These are phyloP conservation scores for Pogonophryne albipinna DNA, from an alignment of 2,797 vertebrate species.

Conservation along the genomic window DNA sequence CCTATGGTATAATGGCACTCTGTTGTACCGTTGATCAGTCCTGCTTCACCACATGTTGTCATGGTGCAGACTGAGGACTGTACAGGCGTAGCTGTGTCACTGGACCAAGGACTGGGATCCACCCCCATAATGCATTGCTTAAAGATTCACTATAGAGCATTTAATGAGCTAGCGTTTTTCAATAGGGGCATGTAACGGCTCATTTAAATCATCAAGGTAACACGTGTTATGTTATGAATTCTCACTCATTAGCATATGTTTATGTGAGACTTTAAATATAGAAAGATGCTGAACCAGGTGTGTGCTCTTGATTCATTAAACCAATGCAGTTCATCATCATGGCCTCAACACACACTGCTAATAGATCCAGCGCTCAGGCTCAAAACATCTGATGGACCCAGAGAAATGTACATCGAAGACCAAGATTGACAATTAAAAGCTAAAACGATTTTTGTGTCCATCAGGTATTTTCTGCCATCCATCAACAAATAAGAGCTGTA, in stretches of 20 bases:
- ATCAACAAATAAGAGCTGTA: conserved; percentile 26
- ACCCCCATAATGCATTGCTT: conserved; percentile 74
- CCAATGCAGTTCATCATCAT: conserved; percentile 55
- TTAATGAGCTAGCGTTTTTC: conserved; percentile 34
- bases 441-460: background rate
- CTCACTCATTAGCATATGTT: conserved; percentile 43
- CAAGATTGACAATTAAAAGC: background rate
- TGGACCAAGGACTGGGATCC: conserved; percentile 67
- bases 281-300: conserved; percentile 11
- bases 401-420: background rate
- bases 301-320: conserved; percentile 50
- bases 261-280: conserved; percentile 8
- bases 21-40: background rate
- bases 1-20: conserved; percentile 24
- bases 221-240: conserved; percentile 50
- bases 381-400: conserved; percentile 74
- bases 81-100: conserved; percentile 29
- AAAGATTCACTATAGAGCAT: conserved; percentile 66
- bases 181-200: conserved; percentile 69
- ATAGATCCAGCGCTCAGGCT: conserved; percentile 41
- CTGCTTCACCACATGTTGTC: conserved; percentile 9
- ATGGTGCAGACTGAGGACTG: conserved; percentile 6
- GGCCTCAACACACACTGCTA: conserved; percentile 36
- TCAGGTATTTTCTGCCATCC: conserved; percentile 77
- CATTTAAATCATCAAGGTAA: conserved; percentile 57